Evolutionary conservation across 2,797 vertebrate genomes (phyloP), one percentile per base, ranked within the genome.

Genomic region (Notoglanidium macrostoma): DNA sequence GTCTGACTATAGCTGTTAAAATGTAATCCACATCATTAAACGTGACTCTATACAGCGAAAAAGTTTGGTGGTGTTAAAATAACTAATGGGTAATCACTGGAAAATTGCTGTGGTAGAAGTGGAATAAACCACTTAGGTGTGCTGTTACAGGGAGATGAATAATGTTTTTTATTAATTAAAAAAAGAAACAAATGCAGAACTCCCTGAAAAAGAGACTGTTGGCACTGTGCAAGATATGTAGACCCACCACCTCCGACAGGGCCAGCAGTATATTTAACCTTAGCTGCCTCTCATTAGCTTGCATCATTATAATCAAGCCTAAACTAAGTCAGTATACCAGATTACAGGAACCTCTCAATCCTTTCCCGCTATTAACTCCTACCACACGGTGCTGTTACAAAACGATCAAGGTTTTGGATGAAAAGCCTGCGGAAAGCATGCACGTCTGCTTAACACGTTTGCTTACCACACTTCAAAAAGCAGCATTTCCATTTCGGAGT

Each of bases 401-500:
- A 78, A 55, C 23, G 23, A 49, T 74, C 12, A 76, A 19, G 46
- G 44, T 0, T 76, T 76, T 29, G 68, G 68, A 29, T 14, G 51
- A 2, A 9, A 15, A 26, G 8, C 21, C 0, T 12, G 26, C 2
- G 7, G 19, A 54, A 57, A 35, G 3, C 59, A 8, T n/a, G 35
- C 40, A n/a, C 9, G 35, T 19, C 40, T 19, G 23, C 44, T 49
- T 49, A 17, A 7, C 26, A 4, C 0, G 3, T 11, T 57, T 0
- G 15, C 11, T 80, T 44, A 19, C 32, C 23, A 44, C 21, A 35
- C 32, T 26, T 44, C 11, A 61, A 63, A 81, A 46, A 44, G 32
- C 77, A 40, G 23, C 55, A 12, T 80, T 80, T 80, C 21, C 78
- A n/a, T 81, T 94, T 93, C 88, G 68, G 73, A 88, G 67, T 92